phyloP scores from a whole-genome alignment of 2,888 invertebrate species.

The Heliconius sara region DNA sequence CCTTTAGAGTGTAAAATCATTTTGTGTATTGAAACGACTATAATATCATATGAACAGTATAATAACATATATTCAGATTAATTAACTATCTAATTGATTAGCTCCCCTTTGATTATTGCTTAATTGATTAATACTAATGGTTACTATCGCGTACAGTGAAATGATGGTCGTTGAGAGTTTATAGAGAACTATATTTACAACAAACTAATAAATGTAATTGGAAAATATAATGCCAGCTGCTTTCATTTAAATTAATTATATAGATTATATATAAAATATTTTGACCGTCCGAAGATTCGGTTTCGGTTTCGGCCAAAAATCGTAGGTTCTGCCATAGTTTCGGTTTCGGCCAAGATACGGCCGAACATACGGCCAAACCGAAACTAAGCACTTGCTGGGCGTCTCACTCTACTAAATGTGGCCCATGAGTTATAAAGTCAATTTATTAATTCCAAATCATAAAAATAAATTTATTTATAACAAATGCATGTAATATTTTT shows the following conservation, averaged over 20 bases:
- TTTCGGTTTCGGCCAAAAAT: too few relatives aligned
- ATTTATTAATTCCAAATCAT: too few relatives aligned
- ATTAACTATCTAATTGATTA: conserved; percentile 33
- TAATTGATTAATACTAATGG: conserved; percentile 29
- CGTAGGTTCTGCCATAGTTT: too few relatives aligned
- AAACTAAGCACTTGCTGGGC: too few relatives aligned
- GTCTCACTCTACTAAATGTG: too few relatives aligned
- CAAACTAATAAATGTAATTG: conserved; percentile 16
- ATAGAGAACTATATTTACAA: conserved; percentile 5
- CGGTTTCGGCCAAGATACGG: too few relatives aligned
- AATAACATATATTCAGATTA: conserved; percentile 22
- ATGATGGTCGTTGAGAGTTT: not conserved
- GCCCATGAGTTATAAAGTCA: too few relatives aligned
- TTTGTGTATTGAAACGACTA: not conserved
- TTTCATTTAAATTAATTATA: not conserved
- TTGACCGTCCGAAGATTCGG: not conserved
- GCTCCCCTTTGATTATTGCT: conserved; percentile 32
- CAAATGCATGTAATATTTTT: too few relatives aligned
- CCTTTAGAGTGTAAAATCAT: not conserved
- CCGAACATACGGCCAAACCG: too few relatives aligned
- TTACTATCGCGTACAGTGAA: conserved; percentile 17
- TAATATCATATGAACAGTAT: not conserved
- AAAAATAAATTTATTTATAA: too few relatives aligned
- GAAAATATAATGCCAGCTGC: not conserved
- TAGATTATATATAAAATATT: too few relatives aligned